Evolutionary conservation across 2,113 vertebrate genomes (phyloP).

Genomic region (Helogale parvula): DNA sequence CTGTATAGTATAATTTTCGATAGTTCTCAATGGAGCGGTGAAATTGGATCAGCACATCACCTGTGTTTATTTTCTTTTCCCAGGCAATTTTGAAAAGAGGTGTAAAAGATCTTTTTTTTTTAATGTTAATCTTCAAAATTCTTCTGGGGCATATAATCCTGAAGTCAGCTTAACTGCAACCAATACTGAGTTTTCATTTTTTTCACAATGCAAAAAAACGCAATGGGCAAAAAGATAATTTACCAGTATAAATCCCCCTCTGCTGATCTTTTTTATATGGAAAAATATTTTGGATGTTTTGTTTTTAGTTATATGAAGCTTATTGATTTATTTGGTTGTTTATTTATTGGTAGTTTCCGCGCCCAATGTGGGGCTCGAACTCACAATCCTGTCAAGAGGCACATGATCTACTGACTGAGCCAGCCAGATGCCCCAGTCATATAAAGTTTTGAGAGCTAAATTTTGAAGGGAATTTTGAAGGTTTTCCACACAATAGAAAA

Average conservation of each 20-base stretch:
- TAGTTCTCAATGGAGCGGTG: slow-evolving; percentile 73
- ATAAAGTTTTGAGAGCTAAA: neutral
- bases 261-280: neutral
- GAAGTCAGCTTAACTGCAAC: slow-evolving; percentile 85
- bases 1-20: slow-evolving; percentile 73
- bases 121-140: slow-evolving; percentile 82
- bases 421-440: too few species aligned
- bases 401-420: too few species aligned
- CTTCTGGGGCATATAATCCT: slow-evolving; percentile 81
- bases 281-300: slow-evolving; percentile 42
- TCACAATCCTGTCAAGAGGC: too few species aligned
- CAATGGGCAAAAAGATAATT: slow-evolving; percentile 53
- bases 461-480: neutral
- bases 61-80: slow-evolving; percentile 85
- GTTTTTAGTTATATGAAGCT: neutral
- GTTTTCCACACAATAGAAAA: neutral
- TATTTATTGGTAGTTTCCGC: too few species aligned
- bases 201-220: slow-evolving; percentile 66
- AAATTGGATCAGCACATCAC: slow-evolving; percentile 84
- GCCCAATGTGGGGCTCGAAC: too few species aligned
- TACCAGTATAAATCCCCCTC: slow-evolving; percentile 41
- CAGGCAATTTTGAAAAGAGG: slow-evolving; percentile 81
- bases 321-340: too few species aligned
- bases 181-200: slow-evolving; percentile 83
- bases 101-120: slow-evolving; percentile 76